Evolutionary conservation across 2,113 vertebrate species (phyloP).

Genomic region (Salvelinus sp.): DNA sequence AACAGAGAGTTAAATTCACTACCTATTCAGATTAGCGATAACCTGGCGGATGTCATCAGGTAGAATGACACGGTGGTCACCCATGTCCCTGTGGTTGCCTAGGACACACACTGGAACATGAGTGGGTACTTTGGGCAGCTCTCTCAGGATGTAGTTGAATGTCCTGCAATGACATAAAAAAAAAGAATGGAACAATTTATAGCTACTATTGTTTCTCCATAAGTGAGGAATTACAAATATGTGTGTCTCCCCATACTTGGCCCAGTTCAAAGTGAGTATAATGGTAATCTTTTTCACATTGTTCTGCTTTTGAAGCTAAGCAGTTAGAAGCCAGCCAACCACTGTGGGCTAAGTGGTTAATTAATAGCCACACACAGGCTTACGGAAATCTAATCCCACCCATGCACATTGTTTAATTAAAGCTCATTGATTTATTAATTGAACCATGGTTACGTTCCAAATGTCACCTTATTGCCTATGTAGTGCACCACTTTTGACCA

Average conservation of each 20-base stretch:
- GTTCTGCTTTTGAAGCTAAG: slow-evolving; percentile 27
- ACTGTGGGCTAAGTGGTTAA: slow-evolving; percentile 3
- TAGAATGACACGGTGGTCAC: slow-evolving; percentile 92
- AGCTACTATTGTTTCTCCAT: background rate
- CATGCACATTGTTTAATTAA: slow-evolving; percentile 50
- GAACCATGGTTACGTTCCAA: background rate
- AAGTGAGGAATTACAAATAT: background rate
- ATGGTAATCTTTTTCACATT: background rate
- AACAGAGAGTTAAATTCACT: background rate
- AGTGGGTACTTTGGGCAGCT: slow-evolving; percentile 93
- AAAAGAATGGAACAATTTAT: background rate
- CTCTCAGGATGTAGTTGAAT: slow-evolving; percentile 92
- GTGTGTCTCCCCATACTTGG: background rate
- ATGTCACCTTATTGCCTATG: no score
- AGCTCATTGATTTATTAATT: slow-evolving; percentile 1
- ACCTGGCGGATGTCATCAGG: slow-evolving; percentile 89
- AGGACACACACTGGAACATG: slow-evolving; percentile 94
- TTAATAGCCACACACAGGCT: slow-evolving; percentile 1
- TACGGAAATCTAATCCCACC: slow-evolving; percentile 39
- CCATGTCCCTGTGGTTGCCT: slow-evolving; percentile 97
- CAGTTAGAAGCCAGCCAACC: background rate
- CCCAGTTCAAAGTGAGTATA: background rate
- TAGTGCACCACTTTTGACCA: no score
- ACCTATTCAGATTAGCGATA: slow-evolving; percentile 90
- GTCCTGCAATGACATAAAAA: slow-evolving; percentile 78